phyloP scores from a whole-genome alignment of 2,113 vertebrate species.

The Euleptes europaea region DNA sequence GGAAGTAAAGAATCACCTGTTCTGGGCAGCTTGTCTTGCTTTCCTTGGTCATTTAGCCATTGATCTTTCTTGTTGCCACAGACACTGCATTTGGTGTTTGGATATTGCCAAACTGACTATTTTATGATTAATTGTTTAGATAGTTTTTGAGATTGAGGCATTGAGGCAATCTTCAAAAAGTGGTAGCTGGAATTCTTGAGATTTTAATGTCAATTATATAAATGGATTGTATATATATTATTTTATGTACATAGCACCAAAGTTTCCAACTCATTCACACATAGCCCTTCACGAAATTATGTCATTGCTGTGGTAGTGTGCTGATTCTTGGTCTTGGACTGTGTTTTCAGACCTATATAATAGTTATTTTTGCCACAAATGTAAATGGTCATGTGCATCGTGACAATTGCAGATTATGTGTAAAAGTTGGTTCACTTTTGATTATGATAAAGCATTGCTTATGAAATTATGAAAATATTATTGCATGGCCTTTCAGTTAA shows the following conservation, averaged over 20 bases:
- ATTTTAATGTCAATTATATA: neutral
- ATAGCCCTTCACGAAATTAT: neutral
- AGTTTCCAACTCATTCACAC: neutral
- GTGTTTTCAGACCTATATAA: neutral
- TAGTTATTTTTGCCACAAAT: neutral
- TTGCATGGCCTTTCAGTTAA: neutral
- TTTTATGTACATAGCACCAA: neutral
- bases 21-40: neutral
- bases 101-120: neutral
- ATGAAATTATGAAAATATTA: neutral
- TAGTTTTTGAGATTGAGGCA: neutral
- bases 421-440: neutral
- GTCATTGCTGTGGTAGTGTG: neutral
- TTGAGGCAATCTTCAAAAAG: neutral
- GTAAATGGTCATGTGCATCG: neutral
- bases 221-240: neutral
- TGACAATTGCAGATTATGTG: neutral
- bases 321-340: neutral
- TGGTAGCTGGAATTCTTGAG: neutral
- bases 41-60: neutral
- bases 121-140: neutral
- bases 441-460: rapidly evolving
- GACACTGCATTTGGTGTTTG: neutral
- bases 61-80: neutral
- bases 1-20: neutral